Evolutionary conservation across 2,888 invertebrate genomes (phyloP).

Genomic region (Chironomus riparius): DNA sequence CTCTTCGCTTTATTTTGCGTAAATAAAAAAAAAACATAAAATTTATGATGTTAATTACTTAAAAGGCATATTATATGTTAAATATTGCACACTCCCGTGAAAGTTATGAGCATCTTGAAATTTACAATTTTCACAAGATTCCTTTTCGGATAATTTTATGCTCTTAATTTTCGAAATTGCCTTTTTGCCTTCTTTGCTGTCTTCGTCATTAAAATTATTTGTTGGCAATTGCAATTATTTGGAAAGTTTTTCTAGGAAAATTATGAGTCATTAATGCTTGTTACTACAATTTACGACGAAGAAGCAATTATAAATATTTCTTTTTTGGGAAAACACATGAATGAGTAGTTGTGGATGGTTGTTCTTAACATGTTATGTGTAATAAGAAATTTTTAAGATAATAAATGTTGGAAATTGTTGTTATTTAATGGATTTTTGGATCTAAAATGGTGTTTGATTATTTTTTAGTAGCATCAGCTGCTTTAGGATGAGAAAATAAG

Average conservation of each 20-base stretch:
- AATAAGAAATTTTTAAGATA: background rate
- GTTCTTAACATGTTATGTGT: background rate
- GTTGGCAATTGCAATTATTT: no score
- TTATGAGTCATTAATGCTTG: no score
- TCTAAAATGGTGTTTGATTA: no score
- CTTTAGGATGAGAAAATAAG: no score
- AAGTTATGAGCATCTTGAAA: background rate
- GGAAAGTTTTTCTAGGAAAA: no score
- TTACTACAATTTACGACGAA: no score
- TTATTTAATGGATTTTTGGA: no score
- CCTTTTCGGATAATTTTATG: background rate
- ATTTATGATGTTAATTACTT: slow-evolving; percentile 37
- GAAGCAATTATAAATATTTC: no score
- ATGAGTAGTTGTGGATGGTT: no score
- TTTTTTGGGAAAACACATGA: no score
- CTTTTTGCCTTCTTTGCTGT: background rate
- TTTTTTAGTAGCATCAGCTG: no score
- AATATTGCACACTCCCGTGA: background rate
- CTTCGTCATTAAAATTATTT: background rate
- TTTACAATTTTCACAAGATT: background rate
- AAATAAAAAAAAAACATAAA: slow-evolving; percentile 32
- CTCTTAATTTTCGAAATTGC: background rate
- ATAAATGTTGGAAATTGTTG: background rate
- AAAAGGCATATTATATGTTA: background rate
- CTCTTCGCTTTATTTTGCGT: background rate